A percentile compares a stretch with the other conserved stretches of the same genome.
These are phyloP conservation scores for Sinohyriopsis cumingii DNA, from an alignment of 2,888 invertebrate species.

Conservation along the genomic window DNA sequence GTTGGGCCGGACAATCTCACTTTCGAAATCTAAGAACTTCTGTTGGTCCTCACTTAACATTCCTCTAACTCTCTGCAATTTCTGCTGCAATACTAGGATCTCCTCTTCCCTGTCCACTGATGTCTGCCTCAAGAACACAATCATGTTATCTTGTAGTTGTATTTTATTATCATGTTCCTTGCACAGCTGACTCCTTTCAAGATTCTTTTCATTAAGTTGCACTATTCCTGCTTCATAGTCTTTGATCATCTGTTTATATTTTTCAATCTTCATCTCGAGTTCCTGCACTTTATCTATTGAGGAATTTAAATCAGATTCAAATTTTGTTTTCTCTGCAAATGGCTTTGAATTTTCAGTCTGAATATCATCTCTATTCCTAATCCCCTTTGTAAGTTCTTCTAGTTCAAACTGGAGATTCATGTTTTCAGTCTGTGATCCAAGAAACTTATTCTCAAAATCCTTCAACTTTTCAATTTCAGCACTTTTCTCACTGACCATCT, in stretches of 20 bases:
- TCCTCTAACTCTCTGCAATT: slow-evolving; percentile 39
- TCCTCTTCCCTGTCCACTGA: slow-evolving; percentile 45
- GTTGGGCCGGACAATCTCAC: slow-evolving; percentile 10
- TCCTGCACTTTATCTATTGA: slow-evolving; percentile 25
- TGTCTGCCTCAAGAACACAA: slow-evolving; percentile 40
- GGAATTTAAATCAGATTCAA: slow-evolving; percentile 27
- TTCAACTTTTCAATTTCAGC: slow-evolving; percentile 10
- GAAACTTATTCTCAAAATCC: slow-evolving; percentile 4
- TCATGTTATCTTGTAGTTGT: slow-evolving; percentile 31
- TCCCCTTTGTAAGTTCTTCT: slow-evolving; percentile 5
- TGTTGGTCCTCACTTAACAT: slow-evolving; percentile 38
- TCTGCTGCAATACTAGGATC: slow-evolving; percentile 30
- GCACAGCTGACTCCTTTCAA: slow-evolving; percentile 25
- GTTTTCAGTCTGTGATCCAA: slow-evolving; percentile 13
- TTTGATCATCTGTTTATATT: slow-evolving; percentile 23
- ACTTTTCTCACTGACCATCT: neutral
- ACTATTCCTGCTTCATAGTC: slow-evolving; percentile 40
- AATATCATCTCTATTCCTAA: slow-evolving; percentile 8
- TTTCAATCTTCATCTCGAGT: slow-evolving; percentile 34
- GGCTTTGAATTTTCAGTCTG: slow-evolving; percentile 11
- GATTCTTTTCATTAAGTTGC: slow-evolving; percentile 42
- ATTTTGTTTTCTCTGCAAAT: slow-evolving; percentile 31
- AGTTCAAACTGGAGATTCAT: slow-evolving; percentile 4
- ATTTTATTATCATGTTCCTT: slow-evolving; percentile 25
- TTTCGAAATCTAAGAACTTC: slow-evolving; percentile 18